Percentiles rank a stretch among this genome's conserved stretches.
Conservation (phyloP, 1,140 invertebrate genomes). For the Drosophila serrata region DNA sequence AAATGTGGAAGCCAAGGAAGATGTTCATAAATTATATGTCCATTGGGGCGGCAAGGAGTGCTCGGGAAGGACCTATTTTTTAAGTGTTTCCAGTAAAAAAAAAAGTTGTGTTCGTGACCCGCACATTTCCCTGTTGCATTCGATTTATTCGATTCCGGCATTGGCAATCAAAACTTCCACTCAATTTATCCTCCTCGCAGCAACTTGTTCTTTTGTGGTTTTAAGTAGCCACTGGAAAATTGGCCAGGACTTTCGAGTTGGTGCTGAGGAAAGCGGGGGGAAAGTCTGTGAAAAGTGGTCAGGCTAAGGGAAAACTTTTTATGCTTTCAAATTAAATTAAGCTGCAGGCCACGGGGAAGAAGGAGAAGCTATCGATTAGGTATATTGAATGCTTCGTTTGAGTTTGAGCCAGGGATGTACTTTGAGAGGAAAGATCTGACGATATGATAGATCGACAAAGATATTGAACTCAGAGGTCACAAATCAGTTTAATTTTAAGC, state of each 20-base stretch:
- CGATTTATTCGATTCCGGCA: slow-evolving; percentile 33
- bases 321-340: slow-evolving; percentile 50
- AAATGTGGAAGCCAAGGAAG: slow-evolving; percentile 8
- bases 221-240: slow-evolving; percentile 53
- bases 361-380: slow-evolving; percentile 29
- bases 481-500: too few relatives aligned
- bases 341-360: slow-evolving; percentile 1
- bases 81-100: slow-evolving; percentile 11
- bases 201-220: slow-evolving; percentile 57
- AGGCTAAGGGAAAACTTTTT: slow-evolving; percentile 28
- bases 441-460: neutral
- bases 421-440: neutral
- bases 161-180: slow-evolving; percentile 49
- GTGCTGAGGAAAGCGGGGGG: too few relatives aligned
- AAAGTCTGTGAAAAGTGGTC: slow-evolving; percentile 21
- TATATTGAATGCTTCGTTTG: slow-evolving; percentile 15
- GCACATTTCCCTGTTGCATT: slow-evolving; percentile 51
- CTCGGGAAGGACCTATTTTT: neutral
- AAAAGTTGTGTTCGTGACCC: slow-evolving; percentile 1
- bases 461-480: neutral
- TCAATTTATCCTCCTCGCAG: slow-evolving; percentile 60
- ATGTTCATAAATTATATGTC: slow-evolving; percentile 54
- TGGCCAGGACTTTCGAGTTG: slow-evolving; percentile 9
- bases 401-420: neutral
- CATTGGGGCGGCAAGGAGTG: slow-evolving; percentile 12